phyloP scores from a whole-genome alignment of 2,888 invertebrate genomes.

The Perithous albicinctus region DNA sequence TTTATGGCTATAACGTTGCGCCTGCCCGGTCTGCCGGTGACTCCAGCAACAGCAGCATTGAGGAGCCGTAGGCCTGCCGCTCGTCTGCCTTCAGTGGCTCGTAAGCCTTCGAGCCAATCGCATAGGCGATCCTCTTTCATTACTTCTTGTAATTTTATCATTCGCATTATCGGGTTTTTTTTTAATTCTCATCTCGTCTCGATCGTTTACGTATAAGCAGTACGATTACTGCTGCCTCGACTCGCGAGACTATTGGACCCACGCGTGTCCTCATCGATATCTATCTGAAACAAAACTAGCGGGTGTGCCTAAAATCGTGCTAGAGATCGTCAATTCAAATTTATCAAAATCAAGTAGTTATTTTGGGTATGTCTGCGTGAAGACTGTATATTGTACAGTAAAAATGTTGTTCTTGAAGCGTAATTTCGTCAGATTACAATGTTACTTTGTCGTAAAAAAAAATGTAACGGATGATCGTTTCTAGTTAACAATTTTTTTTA shows the following conservation, averaged over 20 bases:
- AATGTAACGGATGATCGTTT: no score
- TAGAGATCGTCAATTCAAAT: background rate
- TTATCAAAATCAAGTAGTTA: background rate
- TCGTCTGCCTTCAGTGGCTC: slow-evolving; percentile 80
- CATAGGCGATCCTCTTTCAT: slow-evolving; percentile 64
- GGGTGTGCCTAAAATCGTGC: background rate
- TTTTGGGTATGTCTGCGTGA: background rate
- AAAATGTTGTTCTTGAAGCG: no score
- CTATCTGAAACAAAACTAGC: background rate
- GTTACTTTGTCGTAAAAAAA: no score
- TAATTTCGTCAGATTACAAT: no score
- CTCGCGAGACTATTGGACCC: background rate
- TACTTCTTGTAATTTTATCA: slow-evolving; percentile 44
- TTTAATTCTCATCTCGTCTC: background rate
- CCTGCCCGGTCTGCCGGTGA: slow-evolving; percentile 58
- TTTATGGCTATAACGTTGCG: slow-evolving; percentile 68
- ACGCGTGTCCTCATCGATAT: slow-evolving; percentile 3
- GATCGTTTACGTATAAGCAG: background rate
- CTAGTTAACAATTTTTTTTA: no score
- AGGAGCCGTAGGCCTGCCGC: slow-evolving; percentile 73
- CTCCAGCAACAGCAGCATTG: slow-evolving; percentile 61
- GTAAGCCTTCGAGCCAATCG: slow-evolving; percentile 81
- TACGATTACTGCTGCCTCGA: background rate
- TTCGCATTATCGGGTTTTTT: slow-evolving; percentile 40
- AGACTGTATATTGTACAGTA: no score